phyloP scores from a whole-genome alignment of 1,140 invertebrate genomes.

The Plutomurus gul region DNA sequence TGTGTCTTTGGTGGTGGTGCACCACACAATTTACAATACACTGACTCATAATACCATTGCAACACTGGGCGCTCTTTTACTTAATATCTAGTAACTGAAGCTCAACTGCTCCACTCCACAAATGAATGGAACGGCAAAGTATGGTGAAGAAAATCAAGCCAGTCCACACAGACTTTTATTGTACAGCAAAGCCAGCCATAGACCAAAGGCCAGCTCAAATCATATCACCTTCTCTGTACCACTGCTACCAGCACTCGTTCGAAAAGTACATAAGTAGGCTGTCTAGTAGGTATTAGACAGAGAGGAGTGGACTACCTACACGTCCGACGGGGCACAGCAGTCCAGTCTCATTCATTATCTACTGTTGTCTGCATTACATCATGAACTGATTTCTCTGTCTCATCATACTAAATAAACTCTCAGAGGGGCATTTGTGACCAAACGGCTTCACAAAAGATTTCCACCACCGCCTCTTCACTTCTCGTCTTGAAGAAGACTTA shows the following conservation, averaged over 20 bases:
- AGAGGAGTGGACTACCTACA: background rate
- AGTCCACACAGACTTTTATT: background rate
- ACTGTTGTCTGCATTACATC: background rate
- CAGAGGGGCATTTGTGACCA: background rate
- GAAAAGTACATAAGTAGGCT: too few species aligned
- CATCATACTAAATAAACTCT: constrained; percentile 1
- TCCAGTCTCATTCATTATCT: constrained; percentile 21
- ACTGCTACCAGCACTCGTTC: background rate
- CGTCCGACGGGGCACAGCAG: too few species aligned
- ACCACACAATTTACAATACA: too few species aligned
- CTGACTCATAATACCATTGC: too few species aligned
- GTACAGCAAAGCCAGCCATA: background rate
- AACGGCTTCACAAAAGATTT: background rate
- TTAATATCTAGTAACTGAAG: too few species aligned
- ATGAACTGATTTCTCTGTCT: constrained; percentile 10
- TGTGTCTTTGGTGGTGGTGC: too few species aligned
- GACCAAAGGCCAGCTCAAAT: background rate
- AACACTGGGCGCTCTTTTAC: too few species aligned
- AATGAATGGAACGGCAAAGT: too few species aligned
- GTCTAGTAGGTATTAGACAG: background rate
- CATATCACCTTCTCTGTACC: background rate
- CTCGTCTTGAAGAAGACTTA: background rate
- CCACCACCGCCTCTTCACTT: background rate
- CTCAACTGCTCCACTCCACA: too few species aligned
- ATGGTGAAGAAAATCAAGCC: too few species aligned